Evolutionary conservation across 2,113 vertebrate genomes (phyloP).

Genomic region (Holacanthus passer): DNA sequence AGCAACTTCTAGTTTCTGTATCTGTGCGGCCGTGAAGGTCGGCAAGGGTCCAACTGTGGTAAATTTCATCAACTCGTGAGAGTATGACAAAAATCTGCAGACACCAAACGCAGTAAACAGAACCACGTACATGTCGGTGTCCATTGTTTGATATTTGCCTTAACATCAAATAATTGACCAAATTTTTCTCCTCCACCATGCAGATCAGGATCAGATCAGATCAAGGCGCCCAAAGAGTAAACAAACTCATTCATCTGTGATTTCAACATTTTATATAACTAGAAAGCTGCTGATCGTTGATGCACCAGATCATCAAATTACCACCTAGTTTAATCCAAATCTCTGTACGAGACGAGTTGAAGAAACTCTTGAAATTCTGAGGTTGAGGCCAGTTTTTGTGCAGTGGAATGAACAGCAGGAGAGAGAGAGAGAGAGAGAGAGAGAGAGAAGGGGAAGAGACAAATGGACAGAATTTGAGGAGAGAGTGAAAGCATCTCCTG

Average conservation of each 20-base stretch:
- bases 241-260: not conserved
- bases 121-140: no score
- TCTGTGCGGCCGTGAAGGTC: no score
- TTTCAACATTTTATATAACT: not conserved
- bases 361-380: not conserved
- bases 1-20: not conserved
- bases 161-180: no score
- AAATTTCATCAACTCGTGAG: no score
- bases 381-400: not conserved
- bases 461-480: slow-evolving; percentile 7
- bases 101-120: no score
- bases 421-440: not conserved
- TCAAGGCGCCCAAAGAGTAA: no score
- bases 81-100: no score
- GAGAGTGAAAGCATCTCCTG: slow-evolving; percentile 19
- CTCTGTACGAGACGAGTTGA: not conserved
- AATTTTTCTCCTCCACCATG: no score
- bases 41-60: no score
- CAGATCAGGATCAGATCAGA: no score
- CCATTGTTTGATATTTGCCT: no score
- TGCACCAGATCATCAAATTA: not conserved
- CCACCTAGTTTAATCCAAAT: not conserved
- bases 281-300: not conserved
- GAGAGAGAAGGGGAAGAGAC: not conserved
- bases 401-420: not conserved